phyloP scores from a whole-genome alignment of 2,113 vertebrate species.

The Callocephalon fimbriatum region DNA sequence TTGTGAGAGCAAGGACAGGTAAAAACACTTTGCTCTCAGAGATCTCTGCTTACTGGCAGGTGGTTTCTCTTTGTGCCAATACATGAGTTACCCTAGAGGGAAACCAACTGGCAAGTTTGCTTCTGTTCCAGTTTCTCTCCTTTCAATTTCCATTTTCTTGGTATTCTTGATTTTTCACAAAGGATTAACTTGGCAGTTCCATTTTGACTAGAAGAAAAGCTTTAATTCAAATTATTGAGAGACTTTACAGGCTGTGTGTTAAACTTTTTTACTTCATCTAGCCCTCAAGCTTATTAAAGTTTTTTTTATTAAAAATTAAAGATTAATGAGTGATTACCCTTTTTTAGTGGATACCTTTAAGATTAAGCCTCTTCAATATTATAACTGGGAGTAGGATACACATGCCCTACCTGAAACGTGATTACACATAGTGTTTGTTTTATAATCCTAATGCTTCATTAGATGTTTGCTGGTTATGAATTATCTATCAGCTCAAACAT shows the following conservation, averaged over 20 bases:
- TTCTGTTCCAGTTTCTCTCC: neutral
- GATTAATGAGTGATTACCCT: neutral
- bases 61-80: neutral
- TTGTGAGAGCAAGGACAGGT: neutral
- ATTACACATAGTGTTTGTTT: slow-evolving; percentile 26
- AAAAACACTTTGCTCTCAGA: neutral
- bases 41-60: neutral
- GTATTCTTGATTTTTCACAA: neutral
- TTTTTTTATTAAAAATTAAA: neutral
- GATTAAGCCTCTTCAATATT: neutral
- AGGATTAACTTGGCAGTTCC: neutral
- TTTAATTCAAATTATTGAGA: slow-evolving; percentile 4
- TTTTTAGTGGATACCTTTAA: neutral
- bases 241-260: neutral
- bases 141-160: neutral
- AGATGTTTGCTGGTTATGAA: slow-evolving; percentile 37
- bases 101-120: neutral
- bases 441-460: slow-evolving; percentile 11
- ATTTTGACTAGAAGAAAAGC: neutral
- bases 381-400: neutral
- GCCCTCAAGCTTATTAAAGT: neutral
- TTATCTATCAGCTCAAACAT: slow-evolving; percentile 24
- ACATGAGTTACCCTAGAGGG: neutral
- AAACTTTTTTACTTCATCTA: neutral
- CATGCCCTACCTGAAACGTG: neutral